These are phyloP conservation scores for Zophobas atratus DNA, from an alignment of 1,140 invertebrate genomes.

Conservation along the genomic window DNA sequence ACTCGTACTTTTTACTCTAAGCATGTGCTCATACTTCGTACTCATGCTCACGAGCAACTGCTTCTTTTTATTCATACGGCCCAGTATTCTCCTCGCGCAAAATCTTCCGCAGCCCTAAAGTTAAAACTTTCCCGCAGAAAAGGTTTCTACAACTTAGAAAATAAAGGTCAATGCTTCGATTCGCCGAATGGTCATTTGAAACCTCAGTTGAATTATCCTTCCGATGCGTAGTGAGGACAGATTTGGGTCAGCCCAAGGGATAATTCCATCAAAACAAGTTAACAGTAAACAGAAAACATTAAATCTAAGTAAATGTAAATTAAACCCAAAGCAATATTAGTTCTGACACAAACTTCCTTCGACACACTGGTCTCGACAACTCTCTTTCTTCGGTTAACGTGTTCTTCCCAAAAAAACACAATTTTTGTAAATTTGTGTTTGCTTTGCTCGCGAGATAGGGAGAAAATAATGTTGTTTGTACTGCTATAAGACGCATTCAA, in stretches of 20 bases:
- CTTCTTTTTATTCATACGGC: too few relatives aligned
- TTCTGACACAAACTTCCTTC: not conserved
- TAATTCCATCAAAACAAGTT: conserved; percentile 8
- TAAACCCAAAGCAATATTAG: conserved; percentile 4
- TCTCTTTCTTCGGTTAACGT: not conserved
- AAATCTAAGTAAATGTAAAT: conserved; percentile 10
- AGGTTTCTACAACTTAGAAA: too few relatives aligned
- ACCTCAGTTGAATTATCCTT: not conserved
- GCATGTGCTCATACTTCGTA: too few relatives aligned
- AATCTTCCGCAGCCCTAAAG: too few relatives aligned
- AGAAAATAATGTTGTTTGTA: conserved; percentile 16
- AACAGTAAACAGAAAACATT: conserved; percentile 1
- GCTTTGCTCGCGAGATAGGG: not conserved
- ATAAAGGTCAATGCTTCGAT: not conserved
- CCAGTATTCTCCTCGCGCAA: too few relatives aligned
- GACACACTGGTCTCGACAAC: not conserved
- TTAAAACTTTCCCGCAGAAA: too few relatives aligned
- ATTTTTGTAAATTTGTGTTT: conserved; percentile 7
- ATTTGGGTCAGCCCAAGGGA: conserved; percentile 5
- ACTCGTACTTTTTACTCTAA: too few relatives aligned
- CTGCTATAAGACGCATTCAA: conserved; percentile 1
- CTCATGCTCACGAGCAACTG: too few relatives aligned
- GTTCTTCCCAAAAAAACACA: not conserved
- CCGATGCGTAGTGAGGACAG: not conserved
- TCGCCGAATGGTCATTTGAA: not conserved